Conservation (phyloP, 2,797 vertebrate species). For the Gymnodraco acuticeps region DNA sequence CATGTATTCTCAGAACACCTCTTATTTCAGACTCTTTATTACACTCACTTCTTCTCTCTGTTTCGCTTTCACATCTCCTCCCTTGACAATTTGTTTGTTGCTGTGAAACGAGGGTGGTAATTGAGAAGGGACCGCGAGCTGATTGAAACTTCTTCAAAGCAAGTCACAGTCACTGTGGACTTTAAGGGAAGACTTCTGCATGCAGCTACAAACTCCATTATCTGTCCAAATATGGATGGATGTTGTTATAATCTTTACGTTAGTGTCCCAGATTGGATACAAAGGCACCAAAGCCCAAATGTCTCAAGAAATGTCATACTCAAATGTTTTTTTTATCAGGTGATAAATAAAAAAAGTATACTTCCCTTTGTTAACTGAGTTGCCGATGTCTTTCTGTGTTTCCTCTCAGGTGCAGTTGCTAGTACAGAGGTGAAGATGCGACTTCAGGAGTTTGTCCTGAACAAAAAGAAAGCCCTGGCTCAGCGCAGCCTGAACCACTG, state of each 20-base stretch:
- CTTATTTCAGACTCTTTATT: constrained; percentile 9
- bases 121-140: constrained; percentile 60
- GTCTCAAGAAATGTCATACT: background rate
- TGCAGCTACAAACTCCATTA: constrained; percentile 22
- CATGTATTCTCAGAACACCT: constrained; percentile 21
- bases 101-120: constrained; percentile 72
- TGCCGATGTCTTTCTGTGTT: background rate
- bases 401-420: constrained; percentile 91
- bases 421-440: constrained; percentile 99
- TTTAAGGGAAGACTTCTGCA: constrained; percentile 32
- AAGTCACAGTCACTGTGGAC: constrained; percentile 34
- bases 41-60: constrained; percentile 5
- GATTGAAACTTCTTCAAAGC: constrained; percentile 46
- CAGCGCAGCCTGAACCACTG: constrained; percentile 97
- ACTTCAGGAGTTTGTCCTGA: constrained; percentile 97
- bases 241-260: constrained; percentile 36
- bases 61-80: constrained; percentile 34
- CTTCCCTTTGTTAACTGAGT: background rate
- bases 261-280: constrained; percentile 13
- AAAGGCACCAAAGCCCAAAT: background rate
- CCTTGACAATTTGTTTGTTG: constrained; percentile 65
- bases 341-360: background rate
- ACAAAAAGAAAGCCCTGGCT: constrained; percentile 97
- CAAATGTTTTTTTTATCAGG: background rate
- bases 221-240: constrained; percentile 32